Conservation (phyloP, 2,888 invertebrate genomes). For the Corbicula japonica region DNA sequence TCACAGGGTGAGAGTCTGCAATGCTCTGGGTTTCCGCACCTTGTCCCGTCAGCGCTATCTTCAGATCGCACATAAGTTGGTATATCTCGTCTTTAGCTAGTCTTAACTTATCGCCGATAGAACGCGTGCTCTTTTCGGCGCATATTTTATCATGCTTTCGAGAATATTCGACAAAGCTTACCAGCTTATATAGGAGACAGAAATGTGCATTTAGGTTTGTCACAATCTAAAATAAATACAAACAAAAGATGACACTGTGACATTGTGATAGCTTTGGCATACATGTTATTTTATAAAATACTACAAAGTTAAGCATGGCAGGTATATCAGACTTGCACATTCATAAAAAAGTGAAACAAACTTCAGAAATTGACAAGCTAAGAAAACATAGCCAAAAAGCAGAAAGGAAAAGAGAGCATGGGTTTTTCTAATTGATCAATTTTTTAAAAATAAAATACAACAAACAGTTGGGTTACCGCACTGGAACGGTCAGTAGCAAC, state of each 20-base stretch:
- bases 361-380: too few relatives aligned
- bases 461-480: too few relatives aligned
- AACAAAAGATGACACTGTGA: background rate
- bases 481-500: too few relatives aligned
- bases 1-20: background rate
- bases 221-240: conserved; percentile 9
- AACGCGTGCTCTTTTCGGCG: background rate
- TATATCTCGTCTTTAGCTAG: conserved; percentile 13
- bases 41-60: conserved; percentile 20
- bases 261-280: too few relatives aligned
- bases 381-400: too few relatives aligned
- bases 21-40: background rate
- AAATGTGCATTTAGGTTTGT: conserved; percentile 8
- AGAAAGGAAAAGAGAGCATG: too few relatives aligned
- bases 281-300: too few relatives aligned
- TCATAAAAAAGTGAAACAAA: too few relatives aligned
- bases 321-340: too few relatives aligned
- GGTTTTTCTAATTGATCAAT: too few relatives aligned
- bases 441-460: too few relatives aligned
- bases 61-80: conserved; percentile 20
- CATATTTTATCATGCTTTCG: conserved; percentile 4
- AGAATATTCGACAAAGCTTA: conserved; percentile 10
- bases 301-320: too few relatives aligned
- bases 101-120: background rate
- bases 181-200: conserved; percentile 13